Base-by-base conservation (phyloP, 2,113 vertebrate species). In the Microtus richardsoni region DNA sequence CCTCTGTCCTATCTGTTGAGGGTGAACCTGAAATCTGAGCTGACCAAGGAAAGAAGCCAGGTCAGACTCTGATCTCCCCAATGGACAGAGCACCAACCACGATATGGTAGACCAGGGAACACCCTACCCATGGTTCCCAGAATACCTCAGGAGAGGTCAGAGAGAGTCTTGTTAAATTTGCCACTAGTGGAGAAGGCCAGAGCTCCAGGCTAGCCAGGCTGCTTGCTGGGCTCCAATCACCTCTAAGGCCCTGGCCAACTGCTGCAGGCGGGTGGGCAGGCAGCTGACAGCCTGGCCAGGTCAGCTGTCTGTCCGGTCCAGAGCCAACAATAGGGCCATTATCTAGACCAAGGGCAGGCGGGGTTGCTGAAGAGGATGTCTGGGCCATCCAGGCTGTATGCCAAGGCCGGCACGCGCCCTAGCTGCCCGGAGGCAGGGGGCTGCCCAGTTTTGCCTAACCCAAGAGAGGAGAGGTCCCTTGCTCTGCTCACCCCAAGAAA, bases 361-460 rank as follows among this genome's bases (percentile, higher is more conserved):
- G 97, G 97, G 97, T 92, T 71, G 47, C 92, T 2, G 44, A 91
- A 96, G 96, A 95, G 94, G 96, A 94, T 36, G 97, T 97, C 95
- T 97, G 97, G 96, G 95, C 95, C 58, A 6, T 24, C 68, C 62
- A 92, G 96, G 97, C 95, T 49, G 77, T 3, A 30, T 77, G 97
- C 97, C 97, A 98, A 95, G 90, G 88, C 88, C 95, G 96, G 97
- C 97, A 98, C 97, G 96, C 95, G 97, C 92, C 95, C 96, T 92
- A 30, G 95, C 93, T n/a, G 39, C 97, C 93, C 41, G 3, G 95
- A 97, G 96, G 96, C 97, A 95, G 95, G 97, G 96, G 97, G 88
- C 95, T 98, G 96, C 95, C 96, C 80, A 3, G 71, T 60, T 66
- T 89, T 88, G 96, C 85, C 85, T 33, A 12, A 80, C 52, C 58